Evolutionary conservation across 1,140 invertebrate genomes (phyloP).

Genomic region (Frieseomelitta varia): DNA sequence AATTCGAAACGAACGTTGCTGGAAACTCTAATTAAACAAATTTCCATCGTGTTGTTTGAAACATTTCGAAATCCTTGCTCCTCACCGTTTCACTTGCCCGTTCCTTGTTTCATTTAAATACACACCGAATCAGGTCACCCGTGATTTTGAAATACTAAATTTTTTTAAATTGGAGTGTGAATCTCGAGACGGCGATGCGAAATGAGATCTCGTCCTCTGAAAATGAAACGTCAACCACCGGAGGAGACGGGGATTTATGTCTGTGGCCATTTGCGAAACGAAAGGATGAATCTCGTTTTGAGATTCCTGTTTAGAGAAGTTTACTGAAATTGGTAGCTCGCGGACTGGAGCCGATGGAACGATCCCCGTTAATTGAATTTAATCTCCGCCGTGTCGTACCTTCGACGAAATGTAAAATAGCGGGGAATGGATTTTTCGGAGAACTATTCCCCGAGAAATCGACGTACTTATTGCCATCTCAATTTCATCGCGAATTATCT

Average conservation of each 20-base stretch:
- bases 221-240: background rate
- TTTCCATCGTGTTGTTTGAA: no score
- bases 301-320: background rate
- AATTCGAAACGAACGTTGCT: no score
- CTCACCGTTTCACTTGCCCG: no score
- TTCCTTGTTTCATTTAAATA: no score
- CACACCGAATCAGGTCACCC: no score
- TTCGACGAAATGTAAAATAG: background rate
- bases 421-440: background rate
- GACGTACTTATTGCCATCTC: no score
- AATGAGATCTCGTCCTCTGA: background rate
- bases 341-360: background rate
- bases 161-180: background rate
- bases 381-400: background rate
- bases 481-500: no score
- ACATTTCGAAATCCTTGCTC: no score
- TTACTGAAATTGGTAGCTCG: background rate
- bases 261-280: background rate
- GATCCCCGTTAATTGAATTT: background rate
- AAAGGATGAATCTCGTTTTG: background rate
- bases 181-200: background rate
- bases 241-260: no score
- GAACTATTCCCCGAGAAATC: no score
- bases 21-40: no score
- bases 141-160: no score